Evolutionary conservation across 1,140 invertebrate genomes (phyloP), one percentile per base, ranked within the genome.

Genomic region (Neodiprion virginianus): DNA sequence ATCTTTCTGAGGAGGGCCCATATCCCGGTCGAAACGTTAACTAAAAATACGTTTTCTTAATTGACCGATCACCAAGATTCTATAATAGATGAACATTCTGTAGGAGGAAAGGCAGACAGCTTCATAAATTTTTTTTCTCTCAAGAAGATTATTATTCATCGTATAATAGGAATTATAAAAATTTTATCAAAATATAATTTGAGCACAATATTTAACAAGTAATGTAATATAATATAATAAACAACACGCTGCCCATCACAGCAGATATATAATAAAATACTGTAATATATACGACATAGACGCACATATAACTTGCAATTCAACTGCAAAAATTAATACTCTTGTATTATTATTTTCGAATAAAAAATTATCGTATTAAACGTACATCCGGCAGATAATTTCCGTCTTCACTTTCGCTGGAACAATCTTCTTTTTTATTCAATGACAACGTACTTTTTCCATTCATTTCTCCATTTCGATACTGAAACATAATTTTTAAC

Each of bases 151-250:
- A 40, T 40, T 40, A 14, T 61, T 9, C 53, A 12, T 61, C 8
- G n/a, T 61, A 17, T 17, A 17, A 61, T 8, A 61, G 11, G n/a
- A 61, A 61, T 61, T 5, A 17, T 61, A 61, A 61, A 61, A 61
- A 61, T 12, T 61, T 61, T 61, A 61, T 61, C 53, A 61, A 61
- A 61, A 61, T 61, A 61, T 8, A 61, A 14, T 61, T 61, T 61
- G 53, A 61, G 7, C n/a, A 61, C n/a, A 61, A 61, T 17, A 17
- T 14, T 40, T 61, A 61, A 61, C 53, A 61, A 40, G 28, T 61
- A 12, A 53, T 1, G n/a, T 53, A 53, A 12, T 61, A 61, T 8
- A 61, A 61, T 17, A 61, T 61, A 61, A 40, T 61, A 61, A 61
- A 61, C 53, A 61, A 61, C n/a, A 12, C 5, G 8, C n/a, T 61